Evolutionary conservation across 1,140 invertebrate genomes (phyloP).

Genomic region (Procambarus clarkii): DNA sequence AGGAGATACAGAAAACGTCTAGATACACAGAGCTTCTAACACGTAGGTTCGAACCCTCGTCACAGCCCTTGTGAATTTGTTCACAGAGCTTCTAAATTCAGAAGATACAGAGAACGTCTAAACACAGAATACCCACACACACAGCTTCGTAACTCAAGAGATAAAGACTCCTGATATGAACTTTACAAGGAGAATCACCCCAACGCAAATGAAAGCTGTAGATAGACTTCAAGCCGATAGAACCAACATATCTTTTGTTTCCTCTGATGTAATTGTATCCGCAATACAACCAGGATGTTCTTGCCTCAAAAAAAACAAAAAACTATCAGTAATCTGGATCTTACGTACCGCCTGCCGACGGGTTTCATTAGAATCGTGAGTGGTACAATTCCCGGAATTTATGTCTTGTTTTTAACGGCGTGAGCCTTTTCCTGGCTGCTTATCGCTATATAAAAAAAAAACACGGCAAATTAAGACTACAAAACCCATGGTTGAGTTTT

Average conservation of each 20-base stretch:
- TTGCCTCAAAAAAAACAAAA: background rate
- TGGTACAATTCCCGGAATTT: background rate
- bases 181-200: too few species aligned
- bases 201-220: background rate
- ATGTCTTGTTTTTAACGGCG: background rate
- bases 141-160: too few species aligned
- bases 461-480: background rate
- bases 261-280: conserved; percentile 14
- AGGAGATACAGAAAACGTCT: too few species aligned
- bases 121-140: too few species aligned
- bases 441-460: background rate
- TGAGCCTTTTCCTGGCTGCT: background rate
- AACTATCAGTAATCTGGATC: background rate
- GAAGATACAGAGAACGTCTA: too few species aligned
- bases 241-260: background rate
- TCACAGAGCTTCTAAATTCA: too few species aligned
- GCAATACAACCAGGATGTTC: conserved; percentile 9
- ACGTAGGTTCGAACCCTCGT: too few species aligned
- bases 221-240: background rate
- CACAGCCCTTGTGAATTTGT: too few species aligned
- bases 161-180: too few species aligned
- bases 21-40: too few species aligned
- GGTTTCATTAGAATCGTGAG: too few species aligned
- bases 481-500: background rate
- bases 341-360: too few species aligned